A percentile compares a stretch with the other conserved stretches of the same genome.
These are phyloP conservation scores for Drosophila meridionalis DNA, from an alignment of 2,888 invertebrate species.

Conservation along the genomic window DNA sequence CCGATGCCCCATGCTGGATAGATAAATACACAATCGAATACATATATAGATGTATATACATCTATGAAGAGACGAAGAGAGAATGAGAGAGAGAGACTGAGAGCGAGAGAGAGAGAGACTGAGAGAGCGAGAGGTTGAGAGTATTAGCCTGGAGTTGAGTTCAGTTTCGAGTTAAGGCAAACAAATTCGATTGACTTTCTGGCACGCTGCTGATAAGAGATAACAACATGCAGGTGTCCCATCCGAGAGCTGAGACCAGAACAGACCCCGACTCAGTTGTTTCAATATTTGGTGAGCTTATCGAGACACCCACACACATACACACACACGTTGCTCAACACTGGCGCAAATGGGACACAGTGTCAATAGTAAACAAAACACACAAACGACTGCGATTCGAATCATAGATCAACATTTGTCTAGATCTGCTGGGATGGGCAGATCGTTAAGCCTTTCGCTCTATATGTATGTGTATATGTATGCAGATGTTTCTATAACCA, in stretches of 20 bases:
- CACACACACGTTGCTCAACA: conserved; percentile 46
- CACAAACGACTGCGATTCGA: conserved; percentile 30
- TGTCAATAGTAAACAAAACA: conserved; percentile 38
- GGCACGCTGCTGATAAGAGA: conserved; percentile 51
- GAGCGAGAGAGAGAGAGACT: background rate
- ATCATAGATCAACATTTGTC: conserved; percentile 55
- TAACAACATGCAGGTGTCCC: conserved; percentile 51
- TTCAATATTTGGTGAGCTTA: conserved; percentile 70
- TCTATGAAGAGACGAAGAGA: no score
- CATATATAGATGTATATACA: conserved; percentile 20
- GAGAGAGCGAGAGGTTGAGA: background rate
- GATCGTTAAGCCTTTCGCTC: conserved; percentile 39
- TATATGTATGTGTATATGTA: conserved; percentile 1
- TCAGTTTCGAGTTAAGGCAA: conserved; percentile 42
- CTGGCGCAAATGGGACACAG: conserved; percentile 24
- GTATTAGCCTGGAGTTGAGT: conserved; percentile 14
- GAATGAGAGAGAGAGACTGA: background rate
- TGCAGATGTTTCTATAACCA: conserved; percentile 26
- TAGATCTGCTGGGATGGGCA: conserved; percentile 13
- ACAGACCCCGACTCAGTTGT: conserved; percentile 44
- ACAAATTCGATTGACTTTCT: conserved; percentile 59
- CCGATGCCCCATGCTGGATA: conserved; percentile 32
- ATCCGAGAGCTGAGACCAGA: conserved; percentile 33
- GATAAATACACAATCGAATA: conserved; percentile 30
- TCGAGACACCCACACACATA: conserved; percentile 68